Evolutionary conservation across 2,797 vertebrate genomes (phyloP).

Genomic region (Megaceryle alcyon): DNA sequence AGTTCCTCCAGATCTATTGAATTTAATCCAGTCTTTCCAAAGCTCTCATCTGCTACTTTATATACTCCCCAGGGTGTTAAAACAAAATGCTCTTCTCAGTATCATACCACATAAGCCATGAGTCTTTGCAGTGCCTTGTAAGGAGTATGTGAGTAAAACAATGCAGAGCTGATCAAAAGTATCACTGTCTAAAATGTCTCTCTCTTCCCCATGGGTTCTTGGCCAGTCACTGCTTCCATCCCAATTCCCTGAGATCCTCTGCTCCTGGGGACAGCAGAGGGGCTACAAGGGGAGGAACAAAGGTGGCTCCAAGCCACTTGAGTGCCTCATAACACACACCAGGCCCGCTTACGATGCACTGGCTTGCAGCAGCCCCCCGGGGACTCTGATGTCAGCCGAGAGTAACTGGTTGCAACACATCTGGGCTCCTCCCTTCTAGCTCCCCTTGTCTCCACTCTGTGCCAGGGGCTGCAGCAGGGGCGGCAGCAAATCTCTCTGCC

Average conservation of each 20-base stretch:
- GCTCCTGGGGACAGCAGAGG: neutral
- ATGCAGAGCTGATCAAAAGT: neutral
- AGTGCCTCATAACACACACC: neutral
- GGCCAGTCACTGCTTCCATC: neutral
- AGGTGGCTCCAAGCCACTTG: slow-evolving; percentile 34
- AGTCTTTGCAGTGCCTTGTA: neutral
- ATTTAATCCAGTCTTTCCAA: neutral
- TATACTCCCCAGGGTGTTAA: neutral
- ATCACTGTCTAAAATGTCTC: neutral
- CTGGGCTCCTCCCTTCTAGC: neutral
- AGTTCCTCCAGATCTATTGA: slow-evolving; percentile 3
- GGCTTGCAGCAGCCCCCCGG: neutral
- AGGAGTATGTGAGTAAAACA: neutral
- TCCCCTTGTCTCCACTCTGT: neutral
- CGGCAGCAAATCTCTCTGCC: neutral
- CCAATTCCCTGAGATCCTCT: neutral
- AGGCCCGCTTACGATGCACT: neutral
- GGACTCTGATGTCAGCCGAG: neutral
- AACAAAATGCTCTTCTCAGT: slow-evolving; percentile 7
- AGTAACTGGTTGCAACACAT: neutral
- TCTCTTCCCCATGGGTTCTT: neutral
- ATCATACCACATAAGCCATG: neutral
- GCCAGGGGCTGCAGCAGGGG: neutral
- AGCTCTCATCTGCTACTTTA: neutral
- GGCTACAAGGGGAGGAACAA: slow-evolving; percentile 30